phyloP scores from a whole-genome alignment of 1,140 invertebrate species.

The Apis florea region DNA sequence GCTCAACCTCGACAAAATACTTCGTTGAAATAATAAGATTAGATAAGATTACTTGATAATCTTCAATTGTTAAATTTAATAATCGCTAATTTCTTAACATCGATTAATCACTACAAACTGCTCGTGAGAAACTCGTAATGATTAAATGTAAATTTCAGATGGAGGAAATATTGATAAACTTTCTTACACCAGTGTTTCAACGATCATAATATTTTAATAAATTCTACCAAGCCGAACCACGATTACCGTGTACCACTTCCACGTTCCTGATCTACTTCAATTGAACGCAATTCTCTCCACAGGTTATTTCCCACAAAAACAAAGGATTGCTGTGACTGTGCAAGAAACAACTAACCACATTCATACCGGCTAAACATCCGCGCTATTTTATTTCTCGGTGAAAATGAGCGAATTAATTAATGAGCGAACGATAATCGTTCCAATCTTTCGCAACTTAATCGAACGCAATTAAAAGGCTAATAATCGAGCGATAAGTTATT shows the following conservation, averaged over 20 bases:
- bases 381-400: neutral
- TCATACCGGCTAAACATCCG: neutral
- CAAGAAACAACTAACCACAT: neutral
- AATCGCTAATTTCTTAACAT: too few relatives aligned
- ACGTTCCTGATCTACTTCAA: constrained; percentile 22
- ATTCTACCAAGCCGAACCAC: neutral
- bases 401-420: constrained; percentile 10
- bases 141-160: neutral
- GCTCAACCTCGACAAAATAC: too few relatives aligned
- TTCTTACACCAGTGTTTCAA: neutral
- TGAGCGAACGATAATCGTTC: neutral
- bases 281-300: neutral
- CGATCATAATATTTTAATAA: neutral
- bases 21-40: too few relatives aligned
- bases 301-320: neutral
- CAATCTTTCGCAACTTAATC: neutral
- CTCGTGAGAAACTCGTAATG: too few relatives aligned
- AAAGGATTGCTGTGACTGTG: constrained; percentile 1
- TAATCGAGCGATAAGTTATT: constrained; percentile 2
- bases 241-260: constrained; percentile 14
- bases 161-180: neutral
- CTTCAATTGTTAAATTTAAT: too few relatives aligned
- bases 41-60: too few relatives aligned
- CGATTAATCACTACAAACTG: too few relatives aligned
- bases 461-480: neutral